These are phyloP conservation scores for Hypsibius dujardini DNA, from an alignment of 1,140 invertebrate species.

Conservation along the genomic window DNA sequence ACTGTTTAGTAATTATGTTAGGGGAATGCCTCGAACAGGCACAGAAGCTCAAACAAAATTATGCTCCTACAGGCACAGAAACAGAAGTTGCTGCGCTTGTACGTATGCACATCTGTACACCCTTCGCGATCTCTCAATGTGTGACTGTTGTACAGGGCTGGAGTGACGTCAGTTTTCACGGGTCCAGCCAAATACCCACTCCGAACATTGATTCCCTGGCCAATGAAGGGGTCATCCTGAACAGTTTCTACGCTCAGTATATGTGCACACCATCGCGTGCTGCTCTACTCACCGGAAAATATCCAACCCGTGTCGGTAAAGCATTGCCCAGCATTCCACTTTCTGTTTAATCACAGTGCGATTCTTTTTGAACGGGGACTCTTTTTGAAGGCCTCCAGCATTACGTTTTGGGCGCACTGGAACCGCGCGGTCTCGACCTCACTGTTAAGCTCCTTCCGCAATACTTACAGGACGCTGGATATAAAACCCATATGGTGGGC, in stretches of 20 bases:
- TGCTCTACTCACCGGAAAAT: conserved; percentile 66
- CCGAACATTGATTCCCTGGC: conserved; percentile 66
- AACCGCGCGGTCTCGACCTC: conserved; percentile 52
- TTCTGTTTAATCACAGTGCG: too few species aligned
- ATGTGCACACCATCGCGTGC: conserved; percentile 57
- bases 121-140: too few species aligned
- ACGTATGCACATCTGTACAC: too few species aligned
- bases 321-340: neutral
- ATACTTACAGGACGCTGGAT: conserved; percentile 53
- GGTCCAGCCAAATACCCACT: conserved; percentile 58
- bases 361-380: too few species aligned
- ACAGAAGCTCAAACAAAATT: too few species aligned
- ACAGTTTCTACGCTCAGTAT: conserved; percentile 57
- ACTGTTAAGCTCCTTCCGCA: conserved; percentile 53
- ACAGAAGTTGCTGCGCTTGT: neutral
- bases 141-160: conserved; percentile 54
- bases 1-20: too few species aligned
- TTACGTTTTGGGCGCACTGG: conserved; percentile 48
- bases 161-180: conserved; percentile 75
- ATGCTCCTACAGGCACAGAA: too few species aligned
- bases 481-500: conserved; percentile 63
- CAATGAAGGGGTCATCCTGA: conserved; percentile 53
- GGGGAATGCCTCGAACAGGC: too few species aligned
- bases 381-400: conserved; percentile 60
- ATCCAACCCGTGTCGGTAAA: conserved; percentile 57